These are phyloP conservation scores for Reinhardtius hippoglossoides DNA, from an alignment of 2,113 vertebrate species.

Conservation along the genomic window DNA sequence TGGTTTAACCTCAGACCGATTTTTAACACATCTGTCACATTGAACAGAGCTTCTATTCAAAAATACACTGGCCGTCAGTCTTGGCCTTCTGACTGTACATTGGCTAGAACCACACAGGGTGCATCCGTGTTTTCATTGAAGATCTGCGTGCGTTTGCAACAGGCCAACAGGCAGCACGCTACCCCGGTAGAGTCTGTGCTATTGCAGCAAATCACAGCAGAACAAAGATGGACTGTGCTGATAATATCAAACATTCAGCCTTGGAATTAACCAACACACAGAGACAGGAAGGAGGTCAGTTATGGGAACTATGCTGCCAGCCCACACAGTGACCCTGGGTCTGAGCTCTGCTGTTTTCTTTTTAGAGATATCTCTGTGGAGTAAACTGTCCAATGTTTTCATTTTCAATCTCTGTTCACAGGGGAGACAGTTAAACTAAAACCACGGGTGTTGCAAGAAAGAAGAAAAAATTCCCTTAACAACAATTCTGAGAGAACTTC, in stretches of 20 bases:
- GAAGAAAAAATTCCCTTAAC: too few relatives aligned
- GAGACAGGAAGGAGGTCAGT: conserved; percentile 44
- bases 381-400: conserved; percentile 8
- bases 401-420: conserved; percentile 2
- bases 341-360: not conserved
- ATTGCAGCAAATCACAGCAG: conserved; percentile 21
- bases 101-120: conserved; percentile 1
- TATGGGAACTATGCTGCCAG: conserved; percentile 43
- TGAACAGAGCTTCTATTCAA: not conserved
- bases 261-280: conserved; percentile 28
- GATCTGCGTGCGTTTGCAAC: not conserved
- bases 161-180: not conserved
- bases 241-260: conserved; percentile 42
- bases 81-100: not conserved
- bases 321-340: conserved; percentile 33
- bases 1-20: too few relatives aligned
- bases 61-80: not conserved
- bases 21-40: too few relatives aligned
- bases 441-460: too few relatives aligned
- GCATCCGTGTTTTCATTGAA: not conserved
- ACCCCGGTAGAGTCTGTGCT: conserved; percentile 16
- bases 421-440: not conserved
- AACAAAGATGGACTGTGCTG: conserved; percentile 54
- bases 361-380: not conserved
- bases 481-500: too few relatives aligned